Evolutionary conservation across 1,140 invertebrate species (phyloP).

Genomic region (Brachionus calyciflorus): DNA sequence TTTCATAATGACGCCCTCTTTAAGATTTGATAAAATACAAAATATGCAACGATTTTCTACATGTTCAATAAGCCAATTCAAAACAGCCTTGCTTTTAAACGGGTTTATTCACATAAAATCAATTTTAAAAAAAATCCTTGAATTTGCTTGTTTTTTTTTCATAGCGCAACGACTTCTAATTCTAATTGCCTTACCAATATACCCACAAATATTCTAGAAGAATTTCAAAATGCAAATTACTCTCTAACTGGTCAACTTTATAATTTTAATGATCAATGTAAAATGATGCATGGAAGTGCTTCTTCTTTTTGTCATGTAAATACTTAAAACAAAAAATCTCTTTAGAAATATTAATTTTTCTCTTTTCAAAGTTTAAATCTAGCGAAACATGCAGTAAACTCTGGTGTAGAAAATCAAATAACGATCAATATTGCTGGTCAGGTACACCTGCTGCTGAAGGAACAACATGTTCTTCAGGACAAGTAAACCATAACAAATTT

Average conservation of each 20-base stretch:
- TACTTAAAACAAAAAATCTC: background rate
- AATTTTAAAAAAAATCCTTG: background rate
- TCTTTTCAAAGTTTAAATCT: conserved; percentile 5
- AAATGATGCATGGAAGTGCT: background rate
- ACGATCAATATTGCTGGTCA: background rate
- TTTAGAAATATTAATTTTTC: background rate
- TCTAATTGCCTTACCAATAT: background rate
- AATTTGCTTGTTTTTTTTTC: background rate
- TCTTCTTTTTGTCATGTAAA: conserved; percentile 36
- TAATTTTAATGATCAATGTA: conserved; percentile 1
- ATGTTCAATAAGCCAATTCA: conserved; percentile 36
- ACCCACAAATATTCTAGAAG: background rate
- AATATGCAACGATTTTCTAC: conserved; percentile 41
- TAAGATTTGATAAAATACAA: conserved; percentile 24
- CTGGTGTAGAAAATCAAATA: conserved; percentile 6
- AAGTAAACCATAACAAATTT: background rate
- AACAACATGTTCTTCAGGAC: conserved; percentile 28
- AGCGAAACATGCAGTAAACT: background rate
- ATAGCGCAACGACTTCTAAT: background rate
- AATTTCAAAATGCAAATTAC: background rate
- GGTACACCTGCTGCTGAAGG: conserved; percentile 5
- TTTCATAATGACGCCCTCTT: conserved; percentile 23
- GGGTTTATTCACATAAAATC: background rate
- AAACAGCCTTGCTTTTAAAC: background rate
- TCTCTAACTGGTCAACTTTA: conserved; percentile 2